Evolutionary conservation across 2,888 invertebrate species (phyloP), one percentile per base, ranked within the genome.

Genomic region (Chaetogeoica ovagalla): DNA sequence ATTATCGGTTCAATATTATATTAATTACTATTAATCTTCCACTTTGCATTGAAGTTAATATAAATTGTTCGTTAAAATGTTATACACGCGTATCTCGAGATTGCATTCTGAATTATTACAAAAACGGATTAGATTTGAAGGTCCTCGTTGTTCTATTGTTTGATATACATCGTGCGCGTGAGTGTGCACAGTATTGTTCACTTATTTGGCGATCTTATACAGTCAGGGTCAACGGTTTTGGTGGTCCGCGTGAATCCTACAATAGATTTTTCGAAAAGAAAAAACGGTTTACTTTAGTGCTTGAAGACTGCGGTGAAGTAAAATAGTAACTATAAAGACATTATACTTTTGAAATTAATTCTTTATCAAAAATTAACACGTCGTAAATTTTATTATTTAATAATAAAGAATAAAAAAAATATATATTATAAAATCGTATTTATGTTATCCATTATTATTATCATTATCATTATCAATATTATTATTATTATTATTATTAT

Each of bases 71-170:
- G 7, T 13, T 60, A 23, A n/a, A 59, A 59, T 59, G 1, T 2
- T 30, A 4, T 21, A 21, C 17, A 11, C 8, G 59, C n/a, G n/a
- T n/a, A n/a, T 59, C 11, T 59, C 4, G 9, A 9, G 9, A 21
- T 21, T 59, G 55, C 17, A 19, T 55, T 19, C 1, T 57, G 57
- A 39, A 39, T 63, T 65, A 57, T 21, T 65, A 65, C 21, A 65
- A 74, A 17, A 74, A 17, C 39, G 55, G 7, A 74, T 65, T 65
- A 39, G 11, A 57, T 21, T 37, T 23, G 65, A 74, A 74, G 55
- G 65, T 65, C 21, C 57, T 74, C 57, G 65, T 74, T 74, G 74
- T 74, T 74, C 74, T 23, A 74, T 74, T 74, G 74, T 65, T 57
- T 63, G 11, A n/a, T 37, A 17, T 9, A 11, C 30, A 52, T 30